These are phyloP conservation scores for Leptinotarsa texana DNA, from an alignment of 1,140 invertebrate species.

Conservation along the genomic window DNA sequence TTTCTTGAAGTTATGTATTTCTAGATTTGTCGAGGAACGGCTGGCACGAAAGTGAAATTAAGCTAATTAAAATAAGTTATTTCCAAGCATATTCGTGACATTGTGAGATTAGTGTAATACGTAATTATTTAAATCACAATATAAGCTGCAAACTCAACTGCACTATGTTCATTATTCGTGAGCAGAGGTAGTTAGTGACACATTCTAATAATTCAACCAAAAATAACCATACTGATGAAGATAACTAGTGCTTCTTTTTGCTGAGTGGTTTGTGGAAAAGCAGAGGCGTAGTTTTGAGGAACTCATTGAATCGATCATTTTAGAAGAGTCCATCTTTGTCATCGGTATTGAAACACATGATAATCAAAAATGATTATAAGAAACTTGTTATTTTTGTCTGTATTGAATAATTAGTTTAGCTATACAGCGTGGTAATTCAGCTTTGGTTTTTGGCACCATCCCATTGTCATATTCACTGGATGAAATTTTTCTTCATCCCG, in stretches of 20 bases:
- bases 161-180: slow-evolving; percentile 19
- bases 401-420: no score
- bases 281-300: background rate
- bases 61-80: slow-evolving; percentile 29
- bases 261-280: background rate
- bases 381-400: no score
- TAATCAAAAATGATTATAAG: no score
- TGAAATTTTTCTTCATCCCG: no score
- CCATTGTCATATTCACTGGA: no score
- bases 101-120: slow-evolving; percentile 25
- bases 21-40: slow-evolving; percentile 7
- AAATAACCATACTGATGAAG: slow-evolving; percentile 14
- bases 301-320: background rate
- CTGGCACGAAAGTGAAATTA: slow-evolving; percentile 22
- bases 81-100: slow-evolving; percentile 22
- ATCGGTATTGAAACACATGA: no score
- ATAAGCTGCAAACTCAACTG: slow-evolving; percentile 18
- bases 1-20: slow-evolving; percentile 4
- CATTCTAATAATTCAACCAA: slow-evolving; percentile 13
- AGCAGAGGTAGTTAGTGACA: slow-evolving; percentile 11
- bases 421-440: no score
- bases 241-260: slow-evolving; percentile 1
- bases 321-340: background rate
- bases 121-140: slow-evolving; percentile 27
- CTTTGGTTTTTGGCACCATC: no score